Evolutionary conservation across 2,797 vertebrate species (phyloP).

Genomic region (Pteropus rufus): DNA sequence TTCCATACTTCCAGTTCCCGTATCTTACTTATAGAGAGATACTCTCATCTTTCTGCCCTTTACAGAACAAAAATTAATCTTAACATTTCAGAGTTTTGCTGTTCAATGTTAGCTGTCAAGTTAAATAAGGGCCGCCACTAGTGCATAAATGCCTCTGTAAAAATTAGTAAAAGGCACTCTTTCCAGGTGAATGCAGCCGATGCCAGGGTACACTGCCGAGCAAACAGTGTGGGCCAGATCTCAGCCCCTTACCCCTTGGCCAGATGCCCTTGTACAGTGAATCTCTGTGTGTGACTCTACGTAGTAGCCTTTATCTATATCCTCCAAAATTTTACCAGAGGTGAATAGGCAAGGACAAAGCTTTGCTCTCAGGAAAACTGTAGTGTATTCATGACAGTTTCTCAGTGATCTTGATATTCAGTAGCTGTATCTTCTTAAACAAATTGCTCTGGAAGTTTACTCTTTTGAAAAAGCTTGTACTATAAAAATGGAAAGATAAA

Average conservation of each 20-base stretch:
- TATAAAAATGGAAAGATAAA: conserved; percentile 74
- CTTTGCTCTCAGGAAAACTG: neutral
- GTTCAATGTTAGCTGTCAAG: neutral
- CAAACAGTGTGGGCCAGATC: neutral
- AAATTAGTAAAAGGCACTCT: neutral
- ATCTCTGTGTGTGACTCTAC: neutral
- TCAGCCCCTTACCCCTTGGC: neutral
- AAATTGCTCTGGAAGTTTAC: conserved; percentile 71
- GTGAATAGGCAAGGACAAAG: neutral
- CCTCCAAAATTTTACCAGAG: neutral
- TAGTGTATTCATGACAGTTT: neutral
- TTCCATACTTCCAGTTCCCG: neutral
- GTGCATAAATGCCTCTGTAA: neutral
- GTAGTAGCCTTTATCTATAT: neutral
- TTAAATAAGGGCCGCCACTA: neutral
- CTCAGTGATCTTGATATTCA: conserved; percentile 53
- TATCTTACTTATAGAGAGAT: neutral
- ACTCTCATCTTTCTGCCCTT: neutral
- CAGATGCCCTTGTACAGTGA: neutral
- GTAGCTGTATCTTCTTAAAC: conserved; percentile 64
- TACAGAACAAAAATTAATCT: conserved; percentile 22
- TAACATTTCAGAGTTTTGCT: conserved; percentile 11
- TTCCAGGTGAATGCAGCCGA: neutral
- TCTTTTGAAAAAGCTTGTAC: conserved; percentile 64
- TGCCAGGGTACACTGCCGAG: neutral